phyloP scores from a whole-genome alignment of 2,797 vertebrate species.

The Betta splendens region DNA sequence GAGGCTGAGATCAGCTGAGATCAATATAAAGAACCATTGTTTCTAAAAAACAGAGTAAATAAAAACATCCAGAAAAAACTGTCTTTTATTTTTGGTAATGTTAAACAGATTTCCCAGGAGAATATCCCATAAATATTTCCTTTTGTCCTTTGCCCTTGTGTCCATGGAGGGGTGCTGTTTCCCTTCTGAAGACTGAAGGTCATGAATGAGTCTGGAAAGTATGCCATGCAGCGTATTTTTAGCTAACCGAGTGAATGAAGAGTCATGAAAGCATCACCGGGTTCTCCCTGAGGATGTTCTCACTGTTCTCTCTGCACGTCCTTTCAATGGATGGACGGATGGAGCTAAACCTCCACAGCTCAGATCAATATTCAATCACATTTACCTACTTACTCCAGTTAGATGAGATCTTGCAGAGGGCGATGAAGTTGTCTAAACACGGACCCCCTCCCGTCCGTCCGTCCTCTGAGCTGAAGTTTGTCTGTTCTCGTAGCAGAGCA shows the following conservation, averaged over 20 bases:
- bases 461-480: slow-evolving; percentile 10
- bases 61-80: slow-evolving; percentile 27
- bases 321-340: slow-evolving; percentile 31
- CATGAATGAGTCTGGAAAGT: slow-evolving; percentile 43
- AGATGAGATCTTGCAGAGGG: slow-evolving; percentile 41
- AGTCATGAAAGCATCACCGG: slow-evolving; percentile 29
- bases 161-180: slow-evolving; percentile 67
- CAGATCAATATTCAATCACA: slow-evolving; percentile 72
- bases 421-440: slow-evolving; percentile 34
- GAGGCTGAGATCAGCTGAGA: slow-evolving; percentile 57
- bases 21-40: slow-evolving; percentile 50
- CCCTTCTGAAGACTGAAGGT: slow-evolving; percentile 50
- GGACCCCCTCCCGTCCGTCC: slow-evolving; percentile 7
- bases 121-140: background rate
- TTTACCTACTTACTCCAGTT: slow-evolving; percentile 65
- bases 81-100: slow-evolving; percentile 11
- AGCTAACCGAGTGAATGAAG: slow-evolving; percentile 45
- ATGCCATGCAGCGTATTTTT: slow-evolving; percentile 47
- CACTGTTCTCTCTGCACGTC: slow-evolving; percentile 30
- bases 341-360: slow-evolving; percentile 28
- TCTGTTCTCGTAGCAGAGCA: slow-evolving; percentile 32
- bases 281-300: slow-evolving; percentile 32
- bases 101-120: background rate
- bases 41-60: slow-evolving; percentile 67
- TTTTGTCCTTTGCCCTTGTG: slow-evolving; percentile 16